Percentiles rank a stretch among this genome's conserved stretches.
These are phyloP conservation scores for Hystrix cristata DNA, from an alignment of 2,113 vertebrate genomes.

Conservation along the genomic window DNA sequence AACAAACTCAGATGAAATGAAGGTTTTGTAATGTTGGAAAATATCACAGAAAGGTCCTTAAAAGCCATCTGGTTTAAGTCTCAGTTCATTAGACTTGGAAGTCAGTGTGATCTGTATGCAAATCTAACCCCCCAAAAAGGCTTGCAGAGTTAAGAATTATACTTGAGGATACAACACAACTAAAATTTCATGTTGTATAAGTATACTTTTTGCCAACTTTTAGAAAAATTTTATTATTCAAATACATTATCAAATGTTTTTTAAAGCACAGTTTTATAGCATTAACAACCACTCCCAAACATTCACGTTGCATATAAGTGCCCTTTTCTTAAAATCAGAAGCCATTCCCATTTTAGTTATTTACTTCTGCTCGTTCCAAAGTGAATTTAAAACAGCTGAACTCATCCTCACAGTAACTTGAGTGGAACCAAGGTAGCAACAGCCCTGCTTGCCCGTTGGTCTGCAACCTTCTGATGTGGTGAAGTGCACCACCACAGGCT, in stretches of 20 bases:
- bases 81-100: not conserved
- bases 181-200: slow-evolving; percentile 2
- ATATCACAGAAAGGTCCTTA: not conserved
- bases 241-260: slow-evolving; percentile 10
- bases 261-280: not conserved
- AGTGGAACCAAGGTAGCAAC: not conserved
- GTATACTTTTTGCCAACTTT: not conserved
- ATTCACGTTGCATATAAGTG: not conserved
- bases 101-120: not conserved
- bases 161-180: not conserved
- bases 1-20: slow-evolving; percentile 38
- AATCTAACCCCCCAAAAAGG: not conserved
- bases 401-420: not conserved
- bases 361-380: slow-evolving; percentile 36
- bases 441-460: not conserved
- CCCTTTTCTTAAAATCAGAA: slow-evolving; percentile 55
- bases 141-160: not conserved
- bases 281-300: not conserved
- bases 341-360: not conserved
- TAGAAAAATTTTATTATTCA: not conserved
- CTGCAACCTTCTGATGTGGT: not conserved
- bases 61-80: slow-evolving; percentile 23
- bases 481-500: not conserved
- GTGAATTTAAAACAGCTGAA: slow-evolving; percentile 19
- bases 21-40: slow-evolving; percentile 11